phyloP scores from a whole-genome alignment of 2,113 vertebrate species.

The Isichthys henryi region DNA sequence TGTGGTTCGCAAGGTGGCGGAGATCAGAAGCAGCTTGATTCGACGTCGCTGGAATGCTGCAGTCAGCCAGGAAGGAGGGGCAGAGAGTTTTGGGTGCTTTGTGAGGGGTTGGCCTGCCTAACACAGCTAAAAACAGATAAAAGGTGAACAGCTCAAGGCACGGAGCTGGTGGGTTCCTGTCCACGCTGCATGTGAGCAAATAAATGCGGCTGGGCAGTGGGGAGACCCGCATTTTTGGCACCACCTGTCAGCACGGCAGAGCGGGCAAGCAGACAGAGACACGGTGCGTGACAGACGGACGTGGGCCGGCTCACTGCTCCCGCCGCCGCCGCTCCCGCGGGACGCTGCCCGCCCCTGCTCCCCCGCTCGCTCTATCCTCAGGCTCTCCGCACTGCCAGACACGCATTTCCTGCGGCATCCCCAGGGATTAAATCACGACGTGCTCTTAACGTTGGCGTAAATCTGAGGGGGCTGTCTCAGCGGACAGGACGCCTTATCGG shows the following conservation, averaged over 20 bases:
- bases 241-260: not conserved
- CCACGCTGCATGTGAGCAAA: not conserved
- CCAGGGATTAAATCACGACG: constrained; percentile 51
- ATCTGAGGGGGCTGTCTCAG: constrained; percentile 46
- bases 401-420: not conserved
- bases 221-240: not conserved
- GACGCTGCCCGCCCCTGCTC: too few relatives aligned
- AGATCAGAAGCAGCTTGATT: not conserved
- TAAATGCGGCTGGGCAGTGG: not conserved
- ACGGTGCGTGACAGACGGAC: not conserved
- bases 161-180: not conserved
- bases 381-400: constrained; percentile 12
- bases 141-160: not conserved
- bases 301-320: not conserved
- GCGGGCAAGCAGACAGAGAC: not conserved
- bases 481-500: constrained; percentile 44
- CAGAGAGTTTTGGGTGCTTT: not conserved
- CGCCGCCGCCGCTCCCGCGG: not conserved
- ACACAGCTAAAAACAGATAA: not conserved
- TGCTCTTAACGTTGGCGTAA: constrained; percentile 56
- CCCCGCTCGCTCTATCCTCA: too few relatives aligned
- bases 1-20: not conserved
- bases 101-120: not conserved
- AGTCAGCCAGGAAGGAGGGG: not conserved
- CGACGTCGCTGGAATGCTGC: not conserved